These are phyloP conservation scores for Diarsia mendica DNA, from an alignment of 2,888 invertebrate genomes.

Conservation along the genomic window DNA sequence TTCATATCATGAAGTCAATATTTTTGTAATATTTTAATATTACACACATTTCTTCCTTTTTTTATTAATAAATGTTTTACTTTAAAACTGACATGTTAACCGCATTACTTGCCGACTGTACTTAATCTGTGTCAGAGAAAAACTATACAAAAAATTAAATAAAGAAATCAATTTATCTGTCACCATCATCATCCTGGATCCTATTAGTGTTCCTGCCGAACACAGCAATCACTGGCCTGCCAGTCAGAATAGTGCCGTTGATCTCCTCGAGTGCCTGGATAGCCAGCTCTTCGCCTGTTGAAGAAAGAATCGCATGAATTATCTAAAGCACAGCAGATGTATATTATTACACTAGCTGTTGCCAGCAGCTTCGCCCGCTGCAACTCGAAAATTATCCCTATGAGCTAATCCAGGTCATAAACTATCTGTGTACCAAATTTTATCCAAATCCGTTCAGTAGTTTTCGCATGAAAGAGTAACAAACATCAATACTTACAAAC, in stretches of 20 bases:
- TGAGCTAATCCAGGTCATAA: no score
- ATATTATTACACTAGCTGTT: no score
- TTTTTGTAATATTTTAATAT: not conserved
- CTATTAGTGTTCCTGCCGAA: constrained; percentile 80
- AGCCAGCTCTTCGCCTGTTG: constrained; percentile 84
- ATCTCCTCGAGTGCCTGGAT: constrained; percentile 86
- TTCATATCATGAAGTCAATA: not conserved
- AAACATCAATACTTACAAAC: no score
- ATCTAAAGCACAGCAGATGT: not conserved
- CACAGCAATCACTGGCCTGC: constrained; percentile 86
- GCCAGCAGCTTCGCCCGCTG: no score
- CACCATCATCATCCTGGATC: constrained; percentile 57
- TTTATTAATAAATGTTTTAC: not conserved
- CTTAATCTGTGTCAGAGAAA: not conserved
- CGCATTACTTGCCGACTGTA: not conserved
- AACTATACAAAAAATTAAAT: not conserved
- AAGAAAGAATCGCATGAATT: constrained; percentile 13
- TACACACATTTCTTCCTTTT: not conserved
- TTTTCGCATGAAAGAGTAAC: no score
- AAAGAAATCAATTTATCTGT: constrained; percentile 48
- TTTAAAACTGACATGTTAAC: not conserved
- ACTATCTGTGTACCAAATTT: no score
- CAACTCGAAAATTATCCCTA: no score
- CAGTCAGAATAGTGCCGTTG: constrained; percentile 88
- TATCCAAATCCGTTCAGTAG: no score